A percentile compares a stretch with the other conserved stretches of the same genome.
phyloP scores from a whole-genome alignment of 2,888 invertebrate species.

The Andrena chrysosceles region DNA sequence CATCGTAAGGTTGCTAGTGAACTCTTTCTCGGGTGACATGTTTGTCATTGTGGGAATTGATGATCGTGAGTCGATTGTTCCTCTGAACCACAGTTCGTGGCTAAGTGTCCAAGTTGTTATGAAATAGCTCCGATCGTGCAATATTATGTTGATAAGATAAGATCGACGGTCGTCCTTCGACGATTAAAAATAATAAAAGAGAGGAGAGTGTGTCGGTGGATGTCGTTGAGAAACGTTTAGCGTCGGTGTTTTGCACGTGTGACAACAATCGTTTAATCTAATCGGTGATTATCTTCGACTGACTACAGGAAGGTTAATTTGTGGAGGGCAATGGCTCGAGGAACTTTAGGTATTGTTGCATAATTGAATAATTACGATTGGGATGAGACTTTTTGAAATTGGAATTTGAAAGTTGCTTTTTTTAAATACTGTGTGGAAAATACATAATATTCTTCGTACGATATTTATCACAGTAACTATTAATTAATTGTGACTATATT shows the following conservation, averaged over 20 bases:
- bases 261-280: not conserved
- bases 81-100: not conserved
- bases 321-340: not conserved
- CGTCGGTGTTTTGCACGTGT: not conserved
- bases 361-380: not conserved
- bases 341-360: not conserved
- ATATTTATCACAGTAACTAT: no score
- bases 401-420: not conserved
- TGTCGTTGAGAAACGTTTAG: not conserved
- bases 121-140: not conserved
- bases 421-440: not conserved
- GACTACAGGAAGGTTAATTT: not conserved
- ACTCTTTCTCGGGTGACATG: not conserved
- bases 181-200: not conserved
- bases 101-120: not conserved
- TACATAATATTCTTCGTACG: no score
- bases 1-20: not conserved
- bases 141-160: conserved; percentile 28
- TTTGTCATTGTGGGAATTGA: not conserved
- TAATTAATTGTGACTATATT: no score
- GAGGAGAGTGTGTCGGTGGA: not conserved
- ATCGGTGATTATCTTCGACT: not conserved
- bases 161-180: not conserved
- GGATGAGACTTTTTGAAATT: not conserved
- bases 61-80: not conserved